Evolutionary conservation across 1,140 invertebrate genomes (phyloP).

Genomic region (Drosophila sproati): DNA sequence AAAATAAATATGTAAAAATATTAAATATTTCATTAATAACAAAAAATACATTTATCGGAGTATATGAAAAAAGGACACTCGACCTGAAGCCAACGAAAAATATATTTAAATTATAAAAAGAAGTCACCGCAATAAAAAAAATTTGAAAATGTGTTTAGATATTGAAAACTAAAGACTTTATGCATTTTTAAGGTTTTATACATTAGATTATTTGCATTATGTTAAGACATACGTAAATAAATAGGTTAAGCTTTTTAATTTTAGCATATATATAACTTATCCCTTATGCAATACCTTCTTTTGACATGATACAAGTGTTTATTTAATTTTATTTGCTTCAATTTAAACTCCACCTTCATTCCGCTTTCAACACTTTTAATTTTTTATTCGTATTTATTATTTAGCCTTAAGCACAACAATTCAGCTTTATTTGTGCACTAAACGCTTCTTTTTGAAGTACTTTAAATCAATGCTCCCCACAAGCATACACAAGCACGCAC

Average conservation of each 20-base stretch:
- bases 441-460: conserved; percentile 18
- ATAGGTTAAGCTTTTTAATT: no score
- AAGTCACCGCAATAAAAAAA: no score
- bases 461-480: conserved; percentile 45
- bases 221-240: no score
- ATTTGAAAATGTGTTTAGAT: no score
- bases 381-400: conserved; percentile 33
- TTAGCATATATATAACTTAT: no score
- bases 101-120: no score
- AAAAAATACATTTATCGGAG: not conserved
- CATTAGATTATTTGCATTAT: no score
- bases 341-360: conserved; percentile 4
- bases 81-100: no score
- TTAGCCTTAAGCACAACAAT: conserved; percentile 18
- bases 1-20: no score
- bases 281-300: not conserved
- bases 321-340: not conserved
- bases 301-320: not conserved
- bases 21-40: not conserved
- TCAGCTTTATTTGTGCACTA: conserved; percentile 46
- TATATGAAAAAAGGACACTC: no score
- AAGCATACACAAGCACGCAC: conserved; percentile 13
- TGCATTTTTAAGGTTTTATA: no score
- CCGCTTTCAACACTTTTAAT: conserved; percentile 27
- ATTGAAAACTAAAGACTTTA: no score